These are phyloP conservation scores for Campoplex capitator DNA, from an alignment of 2,888 invertebrate species.

Conservation along the genomic window DNA sequence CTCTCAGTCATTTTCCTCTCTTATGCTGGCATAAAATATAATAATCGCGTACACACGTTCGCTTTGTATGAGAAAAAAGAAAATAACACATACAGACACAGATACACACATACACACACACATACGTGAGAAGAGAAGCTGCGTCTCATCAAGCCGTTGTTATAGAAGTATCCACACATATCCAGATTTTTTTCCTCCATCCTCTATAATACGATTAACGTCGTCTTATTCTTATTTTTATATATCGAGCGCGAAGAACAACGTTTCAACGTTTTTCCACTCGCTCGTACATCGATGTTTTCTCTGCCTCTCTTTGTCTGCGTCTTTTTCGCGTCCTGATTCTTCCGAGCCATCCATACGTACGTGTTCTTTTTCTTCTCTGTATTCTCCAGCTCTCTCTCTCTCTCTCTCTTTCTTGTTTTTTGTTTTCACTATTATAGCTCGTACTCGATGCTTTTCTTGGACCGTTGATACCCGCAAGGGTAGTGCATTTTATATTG, in stretches of 20 bases:
- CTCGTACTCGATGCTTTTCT: conserved; percentile 51
- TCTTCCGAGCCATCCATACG: conserved; percentile 38
- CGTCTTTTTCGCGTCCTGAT: conserved; percentile 59
- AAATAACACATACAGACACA: conserved; percentile 44
- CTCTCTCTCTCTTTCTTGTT: conserved; percentile 30
- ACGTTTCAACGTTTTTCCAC: conserved; percentile 56
- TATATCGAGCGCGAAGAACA: conserved; percentile 59
- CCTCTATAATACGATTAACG: conserved; percentile 65
- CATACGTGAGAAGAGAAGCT: conserved; percentile 51
- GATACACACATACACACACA: conserved; percentile 19
- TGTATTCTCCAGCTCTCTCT: conserved; percentile 19
- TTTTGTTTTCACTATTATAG: conserved; percentile 63
- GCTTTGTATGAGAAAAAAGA: conserved; percentile 55
- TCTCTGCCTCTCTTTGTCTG: conserved; percentile 51
- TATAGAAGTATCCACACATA: conserved; percentile 39
- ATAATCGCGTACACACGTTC: conserved; percentile 66
- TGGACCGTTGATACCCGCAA: conserved; percentile 53
- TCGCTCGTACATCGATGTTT: conserved; percentile 42
- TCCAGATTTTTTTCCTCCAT: conserved; percentile 30
- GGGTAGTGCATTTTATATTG: conserved; percentile 28
- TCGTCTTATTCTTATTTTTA: conserved; percentile 67
- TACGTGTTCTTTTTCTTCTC: conserved; percentile 23
- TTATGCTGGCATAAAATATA: conserved; percentile 66
- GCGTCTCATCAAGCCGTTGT: conserved; percentile 62
- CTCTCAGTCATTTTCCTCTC: conserved; percentile 50